Evolutionary conservation across 2,113 vertebrate genomes (phyloP), one percentile per base, ranked within the genome.

Genomic region (Phocoena phocoena): DNA sequence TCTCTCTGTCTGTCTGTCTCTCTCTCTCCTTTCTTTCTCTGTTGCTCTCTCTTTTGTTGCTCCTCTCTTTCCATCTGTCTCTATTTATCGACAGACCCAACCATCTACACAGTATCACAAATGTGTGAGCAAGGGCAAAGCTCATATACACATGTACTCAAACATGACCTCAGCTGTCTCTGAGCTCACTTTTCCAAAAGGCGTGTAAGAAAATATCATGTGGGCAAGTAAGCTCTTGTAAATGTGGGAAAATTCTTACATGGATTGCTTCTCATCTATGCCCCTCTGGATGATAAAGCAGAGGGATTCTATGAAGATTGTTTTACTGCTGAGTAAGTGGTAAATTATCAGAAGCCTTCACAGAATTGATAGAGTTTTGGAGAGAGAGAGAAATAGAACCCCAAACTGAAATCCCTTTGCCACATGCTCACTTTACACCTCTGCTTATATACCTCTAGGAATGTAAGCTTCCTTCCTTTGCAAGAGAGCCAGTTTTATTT

Each of bases 1-100:
- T 23, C 0, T 38, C 0, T 58, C 11, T 18, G 17, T 23, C 0
- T 38, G 1, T 58, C 11, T 17, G 1, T 58, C 31, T 79, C 6
- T 68, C n/a, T 87, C 25, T 50, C 12, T 77, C 31, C 36, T 60
- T 14, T 65, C 6, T 67, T 10, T 79, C 1, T 84, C 44, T 68
- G 33, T 18, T n/a, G 33, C 8, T n/a, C 11, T 36, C 47, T 84
- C 5, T 38, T 33, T 53, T 12, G 20, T 25, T 41, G 7, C 8
- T 55, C 21, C 11, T n/a, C 28, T 63, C 9, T 79, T 31, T 63
- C 15, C 4, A 12, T 53, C 1, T 90, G 31, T 70, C 65, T 90
- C 67, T 76, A 2, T 65, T 65, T 95, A 60, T 80, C 26, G 73
- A 28, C 83, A 20, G 44, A 79, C 15, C 11, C 20, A 71, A 36